phyloP scores from a whole-genome alignment of 1,140 invertebrate genomes.

The Pollicipes pollicipes region DNA sequence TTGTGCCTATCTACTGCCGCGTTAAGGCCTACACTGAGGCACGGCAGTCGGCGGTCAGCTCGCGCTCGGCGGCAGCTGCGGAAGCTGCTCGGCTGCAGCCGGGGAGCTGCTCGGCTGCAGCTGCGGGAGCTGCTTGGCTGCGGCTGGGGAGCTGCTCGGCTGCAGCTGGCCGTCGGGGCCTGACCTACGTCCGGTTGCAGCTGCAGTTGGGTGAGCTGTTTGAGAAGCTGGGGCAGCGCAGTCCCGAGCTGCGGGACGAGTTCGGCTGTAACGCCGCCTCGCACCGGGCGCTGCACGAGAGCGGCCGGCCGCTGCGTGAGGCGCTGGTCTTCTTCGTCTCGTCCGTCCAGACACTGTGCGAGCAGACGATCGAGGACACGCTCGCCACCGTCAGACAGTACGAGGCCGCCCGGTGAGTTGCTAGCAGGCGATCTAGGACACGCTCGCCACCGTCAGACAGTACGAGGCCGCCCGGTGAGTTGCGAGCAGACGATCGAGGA shows the following conservation, averaged over 20 bases:
- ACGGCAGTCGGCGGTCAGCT: too few species aligned
- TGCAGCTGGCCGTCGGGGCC: too few species aligned
- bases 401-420: slow-evolving; percentile 59
- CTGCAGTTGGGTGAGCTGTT: slow-evolving; percentile 73
- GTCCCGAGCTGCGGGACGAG: slow-evolving; percentile 82
- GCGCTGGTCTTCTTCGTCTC: slow-evolving; percentile 92
- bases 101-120: too few species aligned
- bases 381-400: slow-evolving; percentile 81
- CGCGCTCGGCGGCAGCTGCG: too few species aligned
- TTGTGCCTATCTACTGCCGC: too few species aligned
- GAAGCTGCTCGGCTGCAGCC: too few species aligned
- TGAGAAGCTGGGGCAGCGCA: slow-evolving; percentile 79
- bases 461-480: slow-evolving; percentile 73
- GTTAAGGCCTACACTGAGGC: too few species aligned
- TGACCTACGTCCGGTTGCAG: slow-evolving; percentile 28
- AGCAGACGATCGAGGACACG: slow-evolving; percentile 93
- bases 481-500: background rate
- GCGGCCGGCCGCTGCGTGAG: slow-evolving; percentile 75
- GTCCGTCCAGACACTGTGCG: slow-evolving; percentile 81
- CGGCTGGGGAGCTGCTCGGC: too few species aligned
- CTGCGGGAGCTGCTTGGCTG: too few species aligned
- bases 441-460: slow-evolving; percentile 73
- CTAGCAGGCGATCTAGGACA: slow-evolving; percentile 64
- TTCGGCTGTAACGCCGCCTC: slow-evolving; percentile 91
- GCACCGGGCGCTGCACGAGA: slow-evolving; percentile 78